Evolutionary conservation across 2,113 vertebrate species (phyloP).

Genomic region (Nycticryphes semicollaris): DNA sequence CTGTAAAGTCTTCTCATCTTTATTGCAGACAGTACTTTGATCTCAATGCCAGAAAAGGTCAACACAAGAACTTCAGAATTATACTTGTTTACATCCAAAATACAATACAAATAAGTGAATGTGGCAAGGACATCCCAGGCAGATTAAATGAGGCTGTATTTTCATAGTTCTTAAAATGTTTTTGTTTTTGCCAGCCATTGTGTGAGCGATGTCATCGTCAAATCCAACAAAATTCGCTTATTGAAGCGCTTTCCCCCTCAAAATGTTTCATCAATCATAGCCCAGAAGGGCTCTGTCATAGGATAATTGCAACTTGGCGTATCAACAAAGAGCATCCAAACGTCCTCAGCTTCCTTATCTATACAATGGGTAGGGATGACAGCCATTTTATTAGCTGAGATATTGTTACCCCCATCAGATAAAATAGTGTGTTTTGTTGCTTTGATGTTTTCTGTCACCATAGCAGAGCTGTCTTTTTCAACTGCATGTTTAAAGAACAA

Average conservation of each 20-base stretch:
- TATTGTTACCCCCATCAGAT: slow-evolving; percentile 70
- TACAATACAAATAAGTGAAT: slow-evolving; percentile 46
- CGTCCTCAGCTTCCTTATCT: slow-evolving; percentile 54
- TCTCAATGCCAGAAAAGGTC: slow-evolving; percentile 65
- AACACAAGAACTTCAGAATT: slow-evolving; percentile 60
- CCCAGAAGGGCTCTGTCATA: slow-evolving; percentile 44
- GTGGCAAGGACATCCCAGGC: slow-evolving; percentile 60
- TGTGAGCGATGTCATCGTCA: slow-evolving; percentile 46
- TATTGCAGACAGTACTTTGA: slow-evolving; percentile 67
- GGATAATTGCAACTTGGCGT: slow-evolving; percentile 60
- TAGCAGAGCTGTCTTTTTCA: slow-evolving; percentile 28
- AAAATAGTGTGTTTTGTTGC: slow-evolving; percentile 45
- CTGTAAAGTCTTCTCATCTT: slow-evolving; percentile 65
- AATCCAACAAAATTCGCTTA: slow-evolving; percentile 56
- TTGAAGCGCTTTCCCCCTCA: slow-evolving; percentile 12
- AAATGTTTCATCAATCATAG: slow-evolving; percentile 66
- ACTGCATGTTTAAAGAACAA: neutral
- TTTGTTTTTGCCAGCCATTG: slow-evolving; percentile 50
- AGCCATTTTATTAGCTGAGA: slow-evolving; percentile 72
- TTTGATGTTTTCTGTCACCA: slow-evolving; percentile 59
- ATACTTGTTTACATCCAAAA: slow-evolving; percentile 61
- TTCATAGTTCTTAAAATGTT: slow-evolving; percentile 39
- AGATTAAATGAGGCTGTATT: neutral
- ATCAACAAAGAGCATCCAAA: slow-evolving; percentile 53
- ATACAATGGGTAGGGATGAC: slow-evolving; percentile 44